Percentiles rank a stretch among this genome's conserved stretches.
Evolutionary conservation across 2,113 vertebrate genomes (phyloP).

Genomic region (Sinocyclocheilus anophthalmus): DNA sequence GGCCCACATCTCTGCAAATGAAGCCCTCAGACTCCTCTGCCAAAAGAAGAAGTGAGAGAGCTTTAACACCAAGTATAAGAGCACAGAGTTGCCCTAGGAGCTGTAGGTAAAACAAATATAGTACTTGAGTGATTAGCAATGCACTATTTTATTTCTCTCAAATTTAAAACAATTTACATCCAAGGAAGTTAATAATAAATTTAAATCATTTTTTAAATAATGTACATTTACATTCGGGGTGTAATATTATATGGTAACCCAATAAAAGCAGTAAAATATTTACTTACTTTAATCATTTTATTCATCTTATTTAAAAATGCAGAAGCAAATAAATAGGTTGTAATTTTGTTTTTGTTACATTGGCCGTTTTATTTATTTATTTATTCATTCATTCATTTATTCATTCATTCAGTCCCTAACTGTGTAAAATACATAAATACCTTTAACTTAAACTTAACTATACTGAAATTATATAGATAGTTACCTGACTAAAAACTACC

Average conservation of each 20-base stretch:
- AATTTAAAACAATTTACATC: neutral
- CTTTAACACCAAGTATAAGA: neutral
- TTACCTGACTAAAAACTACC: too few species aligned
- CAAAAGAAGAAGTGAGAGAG: slow-evolving; percentile 60
- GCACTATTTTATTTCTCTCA: neutral
- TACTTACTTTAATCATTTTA: neutral
- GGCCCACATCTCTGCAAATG: slow-evolving; percentile 80
- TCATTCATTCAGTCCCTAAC: too few species aligned
- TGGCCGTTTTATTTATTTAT: too few species aligned
- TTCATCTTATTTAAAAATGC: neutral
- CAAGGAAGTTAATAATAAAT: neutral
- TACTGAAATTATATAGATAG: neutral
- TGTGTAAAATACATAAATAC: neutral
- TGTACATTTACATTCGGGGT: too few species aligned
- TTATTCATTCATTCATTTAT: too few species aligned
- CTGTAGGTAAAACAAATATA: neutral
- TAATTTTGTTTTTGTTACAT: too few species aligned
- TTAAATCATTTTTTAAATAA: too few species aligned
- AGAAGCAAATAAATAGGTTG: too few species aligned
- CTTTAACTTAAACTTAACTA: neutral
- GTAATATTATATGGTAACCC: neutral
- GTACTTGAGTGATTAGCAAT: neutral
- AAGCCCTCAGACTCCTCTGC: slow-evolving; percentile 82
- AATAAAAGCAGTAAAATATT: neutral
- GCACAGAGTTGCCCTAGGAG: neutral